Evolutionary conservation across 2,797 vertebrate genomes (phyloP).

Genomic region (Bradypodion pumilum): DNA sequence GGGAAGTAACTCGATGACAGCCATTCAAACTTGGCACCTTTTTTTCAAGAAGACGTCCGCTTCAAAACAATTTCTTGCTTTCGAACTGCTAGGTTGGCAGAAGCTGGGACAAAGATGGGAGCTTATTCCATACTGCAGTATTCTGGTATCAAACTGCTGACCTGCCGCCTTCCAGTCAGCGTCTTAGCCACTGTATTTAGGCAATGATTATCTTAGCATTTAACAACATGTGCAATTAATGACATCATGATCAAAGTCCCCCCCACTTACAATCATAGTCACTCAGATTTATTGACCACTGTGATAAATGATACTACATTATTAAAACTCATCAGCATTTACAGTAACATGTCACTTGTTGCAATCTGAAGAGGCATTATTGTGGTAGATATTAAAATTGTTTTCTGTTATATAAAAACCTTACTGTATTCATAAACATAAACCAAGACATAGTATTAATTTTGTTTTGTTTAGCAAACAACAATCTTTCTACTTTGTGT

Average conservation of each 20-base stretch:
- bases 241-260: background rate
- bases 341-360: constrained; percentile 11
- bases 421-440: background rate
- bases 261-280: background rate
- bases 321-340: background rate
- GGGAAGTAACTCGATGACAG: too few relatives aligned
- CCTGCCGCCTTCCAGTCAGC: too few relatives aligned
- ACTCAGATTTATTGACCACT: background rate
- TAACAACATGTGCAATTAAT: background rate
- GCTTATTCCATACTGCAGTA: too few relatives aligned
- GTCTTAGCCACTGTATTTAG: background rate
- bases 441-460: background rate
- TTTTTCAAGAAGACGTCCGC: too few relatives aligned
- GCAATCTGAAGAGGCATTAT: constrained; percentile 4
- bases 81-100: too few relatives aligned
- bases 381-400: background rate
- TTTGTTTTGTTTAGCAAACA: constrained; percentile 34
- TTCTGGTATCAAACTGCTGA: too few relatives aligned
- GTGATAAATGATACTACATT: background rate
- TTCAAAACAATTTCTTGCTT: too few relatives aligned
- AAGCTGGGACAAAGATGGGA: too few relatives aligned
- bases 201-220: background rate
- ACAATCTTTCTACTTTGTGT: constrained; percentile 3
- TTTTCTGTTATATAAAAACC: constrained; percentile 14
- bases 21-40: too few relatives aligned